Conservation (phyloP, 2,888 invertebrate species). For the Lomographa bimaculata region DNA sequence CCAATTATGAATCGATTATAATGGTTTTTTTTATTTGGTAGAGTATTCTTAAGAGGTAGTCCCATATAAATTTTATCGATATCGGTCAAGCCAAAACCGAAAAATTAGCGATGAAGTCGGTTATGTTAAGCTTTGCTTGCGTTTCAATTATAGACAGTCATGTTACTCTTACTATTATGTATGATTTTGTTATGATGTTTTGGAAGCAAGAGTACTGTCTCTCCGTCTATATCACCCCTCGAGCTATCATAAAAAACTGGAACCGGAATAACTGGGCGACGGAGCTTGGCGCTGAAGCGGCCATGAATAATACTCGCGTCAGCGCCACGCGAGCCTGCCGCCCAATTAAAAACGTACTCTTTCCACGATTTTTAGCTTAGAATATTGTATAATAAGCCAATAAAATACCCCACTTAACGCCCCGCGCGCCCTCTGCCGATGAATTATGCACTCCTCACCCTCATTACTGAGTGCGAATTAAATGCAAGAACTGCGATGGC, state of each 20-base stretch:
- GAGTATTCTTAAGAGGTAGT: too few relatives aligned
- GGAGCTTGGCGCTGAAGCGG: slow-evolving; percentile 73
- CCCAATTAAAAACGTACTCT: slow-evolving; percentile 83
- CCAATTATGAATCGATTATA: too few relatives aligned
- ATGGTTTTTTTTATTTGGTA: too few relatives aligned
- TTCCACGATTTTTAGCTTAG: slow-evolving; percentile 83
- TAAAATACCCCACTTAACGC: slow-evolving; percentile 83
- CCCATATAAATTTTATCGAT: too few relatives aligned
- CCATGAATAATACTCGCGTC: slow-evolving; percentile 81
- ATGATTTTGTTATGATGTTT: too few relatives aligned
- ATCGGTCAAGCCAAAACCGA: too few relatives aligned
- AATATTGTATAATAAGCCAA: slow-evolving; percentile 83
- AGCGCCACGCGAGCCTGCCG: slow-evolving; percentile 75
- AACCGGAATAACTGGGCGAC: slow-evolving; percentile 61
- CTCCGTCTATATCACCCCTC: too few relatives aligned
- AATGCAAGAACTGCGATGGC: slow-evolving; percentile 64
- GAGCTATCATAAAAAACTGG: slow-evolving; percentile 57
- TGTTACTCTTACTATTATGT: too few relatives aligned
- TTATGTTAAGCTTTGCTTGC: too few relatives aligned
- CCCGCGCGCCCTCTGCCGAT: slow-evolving; percentile 64
- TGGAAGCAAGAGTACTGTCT: too few relatives aligned
- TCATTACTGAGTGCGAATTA: slow-evolving; percentile 77
- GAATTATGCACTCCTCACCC: slow-evolving; percentile 80
- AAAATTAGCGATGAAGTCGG: too few relatives aligned
- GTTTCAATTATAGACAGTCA: too few relatives aligned